Base-by-base conservation (phyloP, 2,888 invertebrate species). In the Nemapogon koenigi region DNA sequence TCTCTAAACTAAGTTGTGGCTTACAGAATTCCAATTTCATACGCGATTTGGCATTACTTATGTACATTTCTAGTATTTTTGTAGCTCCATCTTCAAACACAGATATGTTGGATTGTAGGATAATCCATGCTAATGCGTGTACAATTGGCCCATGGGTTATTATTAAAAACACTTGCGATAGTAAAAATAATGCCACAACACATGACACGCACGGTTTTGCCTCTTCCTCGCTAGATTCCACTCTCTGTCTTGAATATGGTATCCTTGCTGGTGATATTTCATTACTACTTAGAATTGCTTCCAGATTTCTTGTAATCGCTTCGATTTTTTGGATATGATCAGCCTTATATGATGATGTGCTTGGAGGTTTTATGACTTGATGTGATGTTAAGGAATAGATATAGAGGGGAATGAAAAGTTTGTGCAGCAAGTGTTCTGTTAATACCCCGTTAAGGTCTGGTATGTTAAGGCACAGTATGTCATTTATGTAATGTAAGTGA, bases 401-500 rank as follows among this genome's bases (percentile, higher is more conserved):
- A 64, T 97, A 97, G 41, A 97, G 67, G 4, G 97, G 97, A 46
- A 97, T 89, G 41, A 98, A 82, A 2, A 98, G 81, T 65, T 95
- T 91, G 68, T 97, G 92, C 46, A 98, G 80, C 42, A 98, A 80
- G 70, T 98, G 97, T 62, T 97, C 95, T 0, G 94, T 92, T 39
- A 98, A 75, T 32, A 97, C 95, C 52, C 93, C 91, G 68, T 97
- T 98, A 38, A 98, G 81, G 56, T 94, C 92, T 37, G 90, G 88
- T 50, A 97, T 96, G 61, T 94, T 89, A 40, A 98, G 82, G 55
- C 92, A 88, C 14, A 99, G 83, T 51, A 98, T 98, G 60, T 98
- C 98, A 60, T 97, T 98, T 40, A 98, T 81, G 64, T 98, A 98
- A 70, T 98, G 97, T 10, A 98, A 82, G 63, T 98, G 96, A 69